A percentile compares a stretch with the other conserved stretches of the same genome.
These are phyloP conservation scores for Cephus nigrinus DNA, from an alignment of 2,888 invertebrate species.

Conservation along the genomic window DNA sequence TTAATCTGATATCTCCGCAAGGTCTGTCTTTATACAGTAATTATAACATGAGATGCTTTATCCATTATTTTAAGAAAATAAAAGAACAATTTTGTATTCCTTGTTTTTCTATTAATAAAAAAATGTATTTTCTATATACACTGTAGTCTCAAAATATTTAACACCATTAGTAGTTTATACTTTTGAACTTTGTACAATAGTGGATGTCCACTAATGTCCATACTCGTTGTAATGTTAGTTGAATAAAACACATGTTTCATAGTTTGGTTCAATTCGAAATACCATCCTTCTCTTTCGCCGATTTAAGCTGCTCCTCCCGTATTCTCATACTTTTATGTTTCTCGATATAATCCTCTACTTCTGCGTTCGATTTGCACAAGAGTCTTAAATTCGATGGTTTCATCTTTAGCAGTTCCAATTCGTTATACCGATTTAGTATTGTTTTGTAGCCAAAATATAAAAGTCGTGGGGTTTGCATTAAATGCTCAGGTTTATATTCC, in stretches of 20 bases:
- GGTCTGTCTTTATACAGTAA: no score
- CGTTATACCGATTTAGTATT: slow-evolving; percentile 56
- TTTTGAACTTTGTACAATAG: no score
- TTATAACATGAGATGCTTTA: neutral
- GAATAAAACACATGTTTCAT: neutral
- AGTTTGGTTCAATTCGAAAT: neutral
- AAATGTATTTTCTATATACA: slow-evolving; percentile 7
- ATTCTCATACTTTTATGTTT: slow-evolving; percentile 4
- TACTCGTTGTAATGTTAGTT: neutral
- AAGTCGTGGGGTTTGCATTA: slow-evolving; percentile 59
- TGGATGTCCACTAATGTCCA: no score
- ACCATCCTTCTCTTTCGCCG: neutral
- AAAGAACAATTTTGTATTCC: neutral
- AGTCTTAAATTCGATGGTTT: slow-evolving; percentile 28
- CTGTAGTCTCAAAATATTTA: neutral
- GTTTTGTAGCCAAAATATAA: slow-evolving; percentile 64
- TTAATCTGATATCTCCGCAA: neutral
- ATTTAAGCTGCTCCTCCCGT: neutral
- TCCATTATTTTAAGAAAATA: neutral
- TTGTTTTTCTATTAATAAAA: neutral
- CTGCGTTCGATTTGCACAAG: slow-evolving; percentile 35
- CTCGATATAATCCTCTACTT: slow-evolving; percentile 24
- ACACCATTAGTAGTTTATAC: no score
- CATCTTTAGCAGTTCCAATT: slow-evolving; percentile 44
- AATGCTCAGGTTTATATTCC: slow-evolving; percentile 62